Evolutionary conservation across 2,113 vertebrate genomes (phyloP).

Genomic region (Stomatorhinus ivindoensis): DNA sequence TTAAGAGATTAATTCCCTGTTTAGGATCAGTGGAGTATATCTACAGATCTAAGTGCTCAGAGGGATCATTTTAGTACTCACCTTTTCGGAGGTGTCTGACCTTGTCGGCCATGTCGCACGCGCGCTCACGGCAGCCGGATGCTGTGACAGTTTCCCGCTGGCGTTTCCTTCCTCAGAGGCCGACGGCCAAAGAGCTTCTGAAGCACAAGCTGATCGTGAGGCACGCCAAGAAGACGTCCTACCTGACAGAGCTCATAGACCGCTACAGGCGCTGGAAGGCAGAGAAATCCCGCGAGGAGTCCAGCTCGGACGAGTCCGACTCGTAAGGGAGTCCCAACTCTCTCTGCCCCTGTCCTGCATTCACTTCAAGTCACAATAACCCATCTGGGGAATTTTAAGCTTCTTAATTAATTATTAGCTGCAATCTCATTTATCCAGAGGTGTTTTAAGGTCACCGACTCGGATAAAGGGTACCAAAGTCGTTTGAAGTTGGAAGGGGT

Average conservation of each 20-base stretch:
- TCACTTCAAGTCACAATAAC: neutral
- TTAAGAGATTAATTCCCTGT: neutral
- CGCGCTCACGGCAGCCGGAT: neutral
- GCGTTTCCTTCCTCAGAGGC: constrained; percentile 64
- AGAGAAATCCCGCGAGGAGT: constrained; percentile 79
- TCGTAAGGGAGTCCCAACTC: constrained; percentile 61
- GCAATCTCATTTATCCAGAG: neutral
- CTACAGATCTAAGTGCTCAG: neutral
- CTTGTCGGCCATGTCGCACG: neutral
- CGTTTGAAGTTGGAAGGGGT: neutral
- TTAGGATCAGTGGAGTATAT: neutral
- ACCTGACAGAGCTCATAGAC: constrained; percentile 92
- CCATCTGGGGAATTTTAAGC: neutral
- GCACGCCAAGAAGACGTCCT: constrained; percentile 91
- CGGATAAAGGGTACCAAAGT: neutral
- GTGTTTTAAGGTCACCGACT: neutral
- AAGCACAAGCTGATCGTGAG: constrained; percentile 96
- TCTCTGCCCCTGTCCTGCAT: neutral
- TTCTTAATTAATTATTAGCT: neutral
- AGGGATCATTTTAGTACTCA: neutral
- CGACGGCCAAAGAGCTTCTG: constrained; percentile 89
- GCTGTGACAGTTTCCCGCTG: neutral
- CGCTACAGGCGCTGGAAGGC: constrained; percentile 94
- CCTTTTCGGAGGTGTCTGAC: neutral
- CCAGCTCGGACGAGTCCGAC: constrained; percentile 90